Percentiles rank a stretch among this genome's conserved stretches.
Conservation (phyloP, 2,797 vertebrate species). For the Austrolebias charrua region DNA sequence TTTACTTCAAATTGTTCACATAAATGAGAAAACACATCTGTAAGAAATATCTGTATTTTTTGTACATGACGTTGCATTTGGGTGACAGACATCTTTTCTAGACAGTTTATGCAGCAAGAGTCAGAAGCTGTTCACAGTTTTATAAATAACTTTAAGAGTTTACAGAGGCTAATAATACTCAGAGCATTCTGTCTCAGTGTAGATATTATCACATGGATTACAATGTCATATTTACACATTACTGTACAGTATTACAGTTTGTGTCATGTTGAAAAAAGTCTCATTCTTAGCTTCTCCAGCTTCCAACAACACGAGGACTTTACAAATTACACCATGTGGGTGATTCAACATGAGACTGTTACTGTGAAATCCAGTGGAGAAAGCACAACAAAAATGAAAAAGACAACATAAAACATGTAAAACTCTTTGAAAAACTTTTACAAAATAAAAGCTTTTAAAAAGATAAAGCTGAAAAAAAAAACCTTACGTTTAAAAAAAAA, state of each 20-base stretch:
- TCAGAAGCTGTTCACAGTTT: neutral
- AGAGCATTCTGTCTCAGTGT: slow-evolving; percentile 1
- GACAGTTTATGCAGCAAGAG: neutral
- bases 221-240: neutral
- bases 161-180: neutral
- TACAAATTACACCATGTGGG: slow-evolving; percentile 41
- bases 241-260: slow-evolving; percentile 14
- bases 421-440: slow-evolving; percentile 37
- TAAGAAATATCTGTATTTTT: neutral
- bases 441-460: slow-evolving; percentile 41
- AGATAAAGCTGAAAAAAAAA: slow-evolving; percentile 41
- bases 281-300: neutral
- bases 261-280: slow-evolving; percentile 6
- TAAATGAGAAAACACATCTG: neutral
- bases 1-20: slow-evolving; percentile 6
- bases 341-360: slow-evolving; percentile 14
- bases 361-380: slow-evolving; percentile 30
- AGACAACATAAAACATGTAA: slow-evolving; percentile 47
- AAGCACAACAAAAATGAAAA: slow-evolving; percentile 35
- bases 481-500: slow-evolving; percentile 23
- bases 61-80: neutral
- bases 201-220: neutral
- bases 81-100: slow-evolving; percentile 12
- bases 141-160: neutral
- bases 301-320: slow-evolving; percentile 32